These are phyloP conservation scores for Andrena hattorfiana DNA, from an alignment of 2,888 invertebrate genomes.

Conservation along the genomic window DNA sequence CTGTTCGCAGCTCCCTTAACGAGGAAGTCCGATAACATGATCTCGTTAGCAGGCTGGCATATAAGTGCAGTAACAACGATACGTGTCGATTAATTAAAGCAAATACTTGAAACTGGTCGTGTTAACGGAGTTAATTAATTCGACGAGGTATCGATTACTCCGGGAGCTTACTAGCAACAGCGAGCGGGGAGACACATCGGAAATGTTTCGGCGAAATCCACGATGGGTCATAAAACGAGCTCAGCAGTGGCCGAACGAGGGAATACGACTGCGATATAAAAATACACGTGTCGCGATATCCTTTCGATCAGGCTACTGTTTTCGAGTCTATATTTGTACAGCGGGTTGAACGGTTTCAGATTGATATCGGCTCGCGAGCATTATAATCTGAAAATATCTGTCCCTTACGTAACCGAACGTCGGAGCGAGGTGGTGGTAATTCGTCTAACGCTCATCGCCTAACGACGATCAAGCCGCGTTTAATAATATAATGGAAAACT, in stretches of 20 bases:
- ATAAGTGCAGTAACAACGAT: background rate
- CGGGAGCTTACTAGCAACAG: background rate
- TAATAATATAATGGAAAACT: slow-evolving; percentile 51
- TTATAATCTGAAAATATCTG: slow-evolving; percentile 52
- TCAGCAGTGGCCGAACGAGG: background rate
- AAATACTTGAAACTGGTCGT: slow-evolving; percentile 1
- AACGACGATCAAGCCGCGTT: slow-evolving; percentile 8
- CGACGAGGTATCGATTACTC: background rate
- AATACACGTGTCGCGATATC: slow-evolving; percentile 39
- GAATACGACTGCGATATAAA: slow-evolving; percentile 40
- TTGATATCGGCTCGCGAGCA: slow-evolving; percentile 44
- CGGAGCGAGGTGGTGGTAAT: slow-evolving; percentile 15
- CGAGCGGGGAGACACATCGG: background rate
- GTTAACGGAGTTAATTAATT: slow-evolving; percentile 33
- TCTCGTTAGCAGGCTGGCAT: background rate
- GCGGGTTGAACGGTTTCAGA: slow-evolving; percentile 38
- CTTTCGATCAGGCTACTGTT: slow-evolving; percentile 12
- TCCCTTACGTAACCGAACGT: slow-evolving; percentile 37
- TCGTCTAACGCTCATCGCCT: slow-evolving; percentile 6
- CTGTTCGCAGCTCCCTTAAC: slow-evolving; percentile 3
- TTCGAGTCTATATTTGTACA: slow-evolving; percentile 57
- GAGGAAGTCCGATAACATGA: slow-evolving; percentile 10
- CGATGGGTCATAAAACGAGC: slow-evolving; percentile 9
- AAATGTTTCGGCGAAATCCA: background rate
- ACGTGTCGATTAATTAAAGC: slow-evolving; percentile 16